phyloP scores from a whole-genome alignment of 2,888 invertebrate species.

The Stratiomys singularior region DNA sequence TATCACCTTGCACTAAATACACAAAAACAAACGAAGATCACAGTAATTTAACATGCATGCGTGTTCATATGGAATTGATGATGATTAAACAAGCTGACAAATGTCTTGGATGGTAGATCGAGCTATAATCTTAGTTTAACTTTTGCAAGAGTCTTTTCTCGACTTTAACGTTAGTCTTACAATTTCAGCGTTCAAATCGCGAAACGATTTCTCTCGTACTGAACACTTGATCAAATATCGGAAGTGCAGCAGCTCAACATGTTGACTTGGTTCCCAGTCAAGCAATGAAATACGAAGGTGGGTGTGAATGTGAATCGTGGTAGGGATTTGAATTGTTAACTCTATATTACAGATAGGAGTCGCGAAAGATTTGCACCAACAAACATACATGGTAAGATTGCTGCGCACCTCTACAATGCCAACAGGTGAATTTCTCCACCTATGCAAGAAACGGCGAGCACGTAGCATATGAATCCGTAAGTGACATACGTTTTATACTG shows the following conservation, averaged over 20 bases:
- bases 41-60: no score
- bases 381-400: not conserved
- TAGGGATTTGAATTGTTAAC: not conserved
- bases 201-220: not conserved
- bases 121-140: no score
- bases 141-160: not conserved
- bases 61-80: no score
- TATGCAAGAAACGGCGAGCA: not conserved
- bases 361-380: not conserved
- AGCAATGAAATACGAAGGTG: conserved; percentile 4
- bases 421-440: conserved; percentile 21
- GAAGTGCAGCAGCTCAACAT: conserved; percentile 11
- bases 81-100: no score
- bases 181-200: not conserved
- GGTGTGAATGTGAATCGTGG: not conserved
- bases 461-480: not conserved
- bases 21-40: not conserved
- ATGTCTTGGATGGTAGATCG: no score
- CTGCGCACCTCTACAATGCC: not conserved
- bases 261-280: not conserved
- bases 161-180: not conserved
- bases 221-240: not conserved
- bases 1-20: conserved; percentile 6
- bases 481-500: conserved; percentile 5
- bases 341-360: no score